Conservation (phyloP, 2,113 vertebrate species). For the Anoplopoma fimbria region DNA sequence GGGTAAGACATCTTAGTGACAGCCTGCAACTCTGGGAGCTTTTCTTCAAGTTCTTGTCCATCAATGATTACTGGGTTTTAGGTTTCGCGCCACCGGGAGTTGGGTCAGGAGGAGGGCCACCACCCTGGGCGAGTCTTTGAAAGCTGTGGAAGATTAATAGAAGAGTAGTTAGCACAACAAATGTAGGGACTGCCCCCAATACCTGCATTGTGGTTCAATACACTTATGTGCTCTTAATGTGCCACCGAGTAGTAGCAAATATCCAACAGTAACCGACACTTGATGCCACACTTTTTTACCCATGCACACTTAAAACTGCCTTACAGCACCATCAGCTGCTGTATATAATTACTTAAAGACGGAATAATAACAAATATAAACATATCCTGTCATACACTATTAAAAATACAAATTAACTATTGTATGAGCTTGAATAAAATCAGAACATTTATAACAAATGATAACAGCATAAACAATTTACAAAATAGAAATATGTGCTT, state of each 20-base stretch:
- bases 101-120: slow-evolving; percentile 74
- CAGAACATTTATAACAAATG: neutral
- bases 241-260: neutral
- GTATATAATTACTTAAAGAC: neutral
- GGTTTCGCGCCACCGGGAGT: slow-evolving; percentile 84
- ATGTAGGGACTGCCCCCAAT: neutral
- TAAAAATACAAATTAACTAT: neutral
- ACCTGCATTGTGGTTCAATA: neutral
- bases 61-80: slow-evolving; percentile 75
- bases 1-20: slow-evolving; percentile 85
- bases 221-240: neutral
- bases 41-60: slow-evolving; percentile 43
- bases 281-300: neutral
- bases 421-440: neutral
- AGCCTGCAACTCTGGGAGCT: slow-evolving; percentile 67
- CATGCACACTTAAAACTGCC: neutral
- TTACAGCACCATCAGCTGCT: neutral
- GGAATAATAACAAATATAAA: neutral
- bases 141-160: slow-evolving; percentile 67
- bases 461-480: neutral
- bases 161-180: neutral
- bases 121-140: slow-evolving; percentile 79
- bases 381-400: neutral
- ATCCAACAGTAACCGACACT: neutral
- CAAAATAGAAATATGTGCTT: neutral